Evolutionary conservation across 2,888 invertebrate genomes (phyloP).

Genomic region (Melinaea marsaeus): DNA sequence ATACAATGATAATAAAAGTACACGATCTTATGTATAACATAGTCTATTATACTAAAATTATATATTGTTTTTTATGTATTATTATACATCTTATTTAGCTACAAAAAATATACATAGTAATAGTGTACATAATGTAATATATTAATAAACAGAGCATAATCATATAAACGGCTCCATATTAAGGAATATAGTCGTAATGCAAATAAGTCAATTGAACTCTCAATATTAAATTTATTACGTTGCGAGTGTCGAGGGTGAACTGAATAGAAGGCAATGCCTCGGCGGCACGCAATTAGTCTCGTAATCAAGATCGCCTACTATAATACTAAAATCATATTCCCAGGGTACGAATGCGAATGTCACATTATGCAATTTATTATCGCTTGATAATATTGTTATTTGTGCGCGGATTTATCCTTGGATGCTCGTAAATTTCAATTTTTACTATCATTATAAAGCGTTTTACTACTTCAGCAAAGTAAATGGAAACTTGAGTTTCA

Average conservation of each 20-base stretch:
- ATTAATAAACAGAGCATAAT: no score
- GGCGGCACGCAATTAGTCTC: slow-evolving; percentile 52
- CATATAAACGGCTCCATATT: no score
- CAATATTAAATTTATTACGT: slow-evolving; percentile 38
- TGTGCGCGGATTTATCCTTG: slow-evolving; percentile 14
- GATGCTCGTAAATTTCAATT: slow-evolving; percentile 5
- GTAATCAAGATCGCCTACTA: slow-evolving; percentile 55
- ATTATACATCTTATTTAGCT: no score
- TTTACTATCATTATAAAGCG: slow-evolving; percentile 4
- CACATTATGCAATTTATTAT: slow-evolving; percentile 14
- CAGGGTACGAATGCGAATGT: slow-evolving; percentile 13
- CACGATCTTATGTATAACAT: no score
- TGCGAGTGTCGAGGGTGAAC: slow-evolving; percentile 34
- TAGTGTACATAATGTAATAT: no score
- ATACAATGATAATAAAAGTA: no score
- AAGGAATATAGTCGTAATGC: not conserved
- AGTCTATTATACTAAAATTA: no score
- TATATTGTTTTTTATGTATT: no score
- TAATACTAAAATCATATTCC: slow-evolving; percentile 41
- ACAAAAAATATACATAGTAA: no score
- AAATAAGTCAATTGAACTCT: not conserved
- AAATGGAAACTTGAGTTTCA: not conserved
- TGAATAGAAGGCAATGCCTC: slow-evolving; percentile 40
- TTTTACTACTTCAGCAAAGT: slow-evolving; percentile 7
- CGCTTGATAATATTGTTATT: slow-evolving; percentile 15